Percentiles rank a stretch among this genome's conserved stretches.
phyloP scores from a whole-genome alignment of 2,888 invertebrate species.

The Drosophila mimica region DNA sequence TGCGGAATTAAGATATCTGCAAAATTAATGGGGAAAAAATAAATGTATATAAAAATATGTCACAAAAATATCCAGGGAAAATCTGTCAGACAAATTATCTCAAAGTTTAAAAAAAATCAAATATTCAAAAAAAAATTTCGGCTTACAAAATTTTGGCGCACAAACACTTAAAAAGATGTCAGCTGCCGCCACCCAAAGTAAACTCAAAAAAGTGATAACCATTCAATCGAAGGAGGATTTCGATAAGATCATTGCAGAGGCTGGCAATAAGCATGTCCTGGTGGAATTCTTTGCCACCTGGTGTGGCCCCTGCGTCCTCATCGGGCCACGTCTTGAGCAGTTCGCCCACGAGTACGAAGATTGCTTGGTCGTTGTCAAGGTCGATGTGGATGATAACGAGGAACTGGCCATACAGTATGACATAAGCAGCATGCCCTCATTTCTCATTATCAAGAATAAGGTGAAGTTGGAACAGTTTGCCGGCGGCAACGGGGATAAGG shows the following conservation, averaged over 20 bases:
- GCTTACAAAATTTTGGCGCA: constrained; percentile 33
- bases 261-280: constrained; percentile 83
- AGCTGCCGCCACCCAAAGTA: constrained; percentile 19
- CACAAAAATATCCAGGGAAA: neutral
- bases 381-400: constrained; percentile 93
- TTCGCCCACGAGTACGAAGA: constrained; percentile 87
- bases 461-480: constrained; percentile 89
- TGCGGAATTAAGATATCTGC: neutral
- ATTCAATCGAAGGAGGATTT: constrained; percentile 58
- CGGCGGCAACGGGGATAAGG: constrained; percentile 91
- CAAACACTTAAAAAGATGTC: constrained; percentile 47
- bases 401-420: constrained; percentile 91
- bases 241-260: constrained; percentile 49
- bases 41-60: no score
- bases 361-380: constrained; percentile 86
- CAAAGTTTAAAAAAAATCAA: constrained; percentile 9
- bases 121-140: constrained; percentile 1
- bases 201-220: constrained; percentile 58
- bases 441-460: constrained; percentile 91
- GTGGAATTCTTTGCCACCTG: constrained; percentile 95
- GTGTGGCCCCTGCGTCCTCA: constrained; percentile 96
- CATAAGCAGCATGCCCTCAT: constrained; percentile 94
- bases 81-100: constrained; percentile 15
- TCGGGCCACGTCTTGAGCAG: constrained; percentile 92
- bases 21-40: no score